Conservation (phyloP, 2,888 invertebrate genomes). For the Cistogaster globosa region DNA sequence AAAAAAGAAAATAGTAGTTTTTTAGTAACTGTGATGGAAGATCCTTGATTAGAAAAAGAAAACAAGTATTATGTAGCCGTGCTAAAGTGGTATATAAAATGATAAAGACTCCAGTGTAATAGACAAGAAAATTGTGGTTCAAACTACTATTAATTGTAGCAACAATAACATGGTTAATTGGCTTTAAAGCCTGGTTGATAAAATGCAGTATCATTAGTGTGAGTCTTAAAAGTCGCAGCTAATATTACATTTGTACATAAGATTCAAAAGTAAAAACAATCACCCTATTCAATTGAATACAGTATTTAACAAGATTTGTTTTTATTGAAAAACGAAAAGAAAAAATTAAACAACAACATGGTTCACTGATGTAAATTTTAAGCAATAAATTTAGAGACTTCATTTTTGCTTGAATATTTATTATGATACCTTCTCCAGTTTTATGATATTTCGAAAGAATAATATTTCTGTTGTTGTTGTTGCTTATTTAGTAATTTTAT, state of each 20-base stretch:
- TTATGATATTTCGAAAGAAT: not conserved
- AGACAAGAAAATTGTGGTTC: too few species aligned
- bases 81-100: too few species aligned
- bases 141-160: too few species aligned
- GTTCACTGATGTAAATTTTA: constrained; percentile 74
- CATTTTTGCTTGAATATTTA: not conserved
- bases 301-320: constrained; percentile 8
- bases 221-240: too few species aligned
- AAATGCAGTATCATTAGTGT: too few species aligned
- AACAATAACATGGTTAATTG: too few species aligned
- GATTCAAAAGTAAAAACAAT: constrained; percentile 6
- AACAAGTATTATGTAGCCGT: too few species aligned
- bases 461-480: constrained; percentile 7
- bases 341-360: constrained; percentile 55
- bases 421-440: not conserved
- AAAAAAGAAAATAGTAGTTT: too few species aligned
- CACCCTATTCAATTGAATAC: not conserved
- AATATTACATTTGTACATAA: not conserved
- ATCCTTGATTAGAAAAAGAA: too few species aligned
- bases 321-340: constrained; percentile 8
- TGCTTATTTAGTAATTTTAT: constrained; percentile 30
- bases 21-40: too few species aligned
- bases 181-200: too few species aligned
- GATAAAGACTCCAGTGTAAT: too few species aligned
- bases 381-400: constrained; percentile 72